Base-by-base conservation (phyloP, 2,113 vertebrate genomes). In the Hippocampus barbouri region DNA sequence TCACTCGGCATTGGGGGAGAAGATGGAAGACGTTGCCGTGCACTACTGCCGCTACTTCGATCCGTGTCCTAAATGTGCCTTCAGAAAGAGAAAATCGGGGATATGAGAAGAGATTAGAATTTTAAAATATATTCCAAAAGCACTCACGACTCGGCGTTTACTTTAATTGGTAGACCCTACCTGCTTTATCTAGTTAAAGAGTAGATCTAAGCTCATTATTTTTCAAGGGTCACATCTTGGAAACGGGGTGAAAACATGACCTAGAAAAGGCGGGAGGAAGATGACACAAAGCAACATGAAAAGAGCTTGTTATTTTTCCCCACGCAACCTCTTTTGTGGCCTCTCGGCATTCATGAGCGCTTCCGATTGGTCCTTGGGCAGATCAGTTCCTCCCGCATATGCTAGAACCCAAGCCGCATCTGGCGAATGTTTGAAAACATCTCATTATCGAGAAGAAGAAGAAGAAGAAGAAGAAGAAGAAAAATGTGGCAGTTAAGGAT, bases 401-500 rank as follows among this genome's bases (percentile, higher is more conserved):
- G 38, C 30, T 27, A 12, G 25, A 59, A 59, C 68, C 59, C 1
- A n/a, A 12, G 30, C 8, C 67, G 21, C 68, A 72, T 69, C 66
- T 76, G 73, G 57, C 49, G 71, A 68, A 21, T 6, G 21, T 68
- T 76, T 51, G 18, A 57, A 69, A 74, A 65, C 57, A 45, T 47
- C 76, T 81, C 74, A 84, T 80, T 85, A 73, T 53, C 61, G 43
- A 70, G 43, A 61, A 82, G 69, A 73, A 66, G 45, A 80, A 34
- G 61, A 23, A n/a, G n/a, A n/a, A n/a, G n/a, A n/a, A n/a, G 54
- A 76, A 56, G 61, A 23, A 66, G 63, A 40, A 3, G 21, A 43
- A n/a, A 11, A 27, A 18, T 25, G 16, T 67, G 66, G 49, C 72
- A 60, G 69, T 73, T 53, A 6, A 72, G 27, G 45, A 23, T 45